These are phyloP conservation scores for Sebastes alutus DNA, from an alignment of 2,797 vertebrate species.

Conservation along the genomic window DNA sequence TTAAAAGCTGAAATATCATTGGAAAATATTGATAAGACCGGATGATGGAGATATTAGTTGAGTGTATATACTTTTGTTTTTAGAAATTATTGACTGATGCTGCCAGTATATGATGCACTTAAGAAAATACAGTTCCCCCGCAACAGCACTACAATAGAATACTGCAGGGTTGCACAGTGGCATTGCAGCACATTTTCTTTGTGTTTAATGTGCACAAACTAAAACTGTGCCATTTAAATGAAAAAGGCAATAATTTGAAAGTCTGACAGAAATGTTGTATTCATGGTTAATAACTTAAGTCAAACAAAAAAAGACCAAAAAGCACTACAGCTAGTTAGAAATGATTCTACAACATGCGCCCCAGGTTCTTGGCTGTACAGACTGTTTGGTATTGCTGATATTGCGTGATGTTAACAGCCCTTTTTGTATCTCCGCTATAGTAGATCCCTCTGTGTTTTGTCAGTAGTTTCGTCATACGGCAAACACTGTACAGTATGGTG, in stretches of 20 bases:
- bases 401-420: neutral
- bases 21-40: neutral
- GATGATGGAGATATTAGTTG: neutral
- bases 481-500: constrained; percentile 25
- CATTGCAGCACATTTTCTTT: neutral
- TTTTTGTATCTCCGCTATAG: neutral
- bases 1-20: neutral
- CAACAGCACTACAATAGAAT: neutral
- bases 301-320: neutral
- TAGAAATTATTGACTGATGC: neutral
- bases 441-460: neutral
- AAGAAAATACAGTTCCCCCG: neutral
- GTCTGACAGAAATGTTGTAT: neutral
- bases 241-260: neutral
- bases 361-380: neutral
- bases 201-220: neutral
- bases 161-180: neutral
- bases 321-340: neutral
- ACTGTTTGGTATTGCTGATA: neutral
- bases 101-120: neutral
- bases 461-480: neutral
- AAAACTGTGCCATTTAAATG: neutral
- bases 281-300: neutral
- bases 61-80: neutral
- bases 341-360: neutral